phyloP scores from a whole-genome alignment of 2,888 invertebrate species.

The Synanthedon myopaeformis region DNA sequence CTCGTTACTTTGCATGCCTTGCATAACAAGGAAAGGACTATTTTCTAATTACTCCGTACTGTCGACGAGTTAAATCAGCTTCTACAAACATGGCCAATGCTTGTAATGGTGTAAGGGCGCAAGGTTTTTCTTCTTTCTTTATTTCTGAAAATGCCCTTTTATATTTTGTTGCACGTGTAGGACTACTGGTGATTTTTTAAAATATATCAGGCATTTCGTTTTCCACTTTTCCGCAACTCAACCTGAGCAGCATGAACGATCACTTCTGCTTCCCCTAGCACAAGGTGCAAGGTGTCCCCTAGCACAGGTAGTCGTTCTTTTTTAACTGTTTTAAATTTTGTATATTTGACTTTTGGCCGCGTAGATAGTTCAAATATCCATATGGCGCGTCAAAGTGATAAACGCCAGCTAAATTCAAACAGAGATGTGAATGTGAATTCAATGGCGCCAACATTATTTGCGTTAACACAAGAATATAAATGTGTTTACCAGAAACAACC shows the following conservation, averaged over 20 bases:
- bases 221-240: conserved; percentile 3
- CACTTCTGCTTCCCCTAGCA: conserved; percentile 1
- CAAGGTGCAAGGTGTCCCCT: background rate
- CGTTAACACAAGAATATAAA: conserved; percentile 5
- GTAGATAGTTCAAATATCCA: background rate
- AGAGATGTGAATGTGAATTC: conserved; percentile 19
- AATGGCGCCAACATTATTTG: conserved; percentile 48
- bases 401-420: conserved; percentile 41
- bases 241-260: conserved; percentile 7
- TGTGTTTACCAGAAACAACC: background rate
- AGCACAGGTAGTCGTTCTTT: background rate
- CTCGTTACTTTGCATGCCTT: no score
- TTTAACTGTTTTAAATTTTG: background rate
- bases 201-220: conserved; percentile 7
- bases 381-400: conserved; percentile 27
- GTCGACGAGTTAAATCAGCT: conserved; percentile 7
- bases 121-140: background rate
- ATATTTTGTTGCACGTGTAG: conserved; percentile 7
- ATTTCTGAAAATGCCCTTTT: conserved; percentile 2
- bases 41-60: conserved; percentile 7
- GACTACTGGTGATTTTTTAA: conserved; percentile 4
- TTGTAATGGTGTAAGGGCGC: conserved; percentile 2
- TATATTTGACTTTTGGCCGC: background rate
- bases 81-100: conserved; percentile 11
- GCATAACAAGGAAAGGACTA: conserved; percentile 5